Conservation (phyloP, 1,140 invertebrate species). For the Teleopsis dalmanni region DNA sequence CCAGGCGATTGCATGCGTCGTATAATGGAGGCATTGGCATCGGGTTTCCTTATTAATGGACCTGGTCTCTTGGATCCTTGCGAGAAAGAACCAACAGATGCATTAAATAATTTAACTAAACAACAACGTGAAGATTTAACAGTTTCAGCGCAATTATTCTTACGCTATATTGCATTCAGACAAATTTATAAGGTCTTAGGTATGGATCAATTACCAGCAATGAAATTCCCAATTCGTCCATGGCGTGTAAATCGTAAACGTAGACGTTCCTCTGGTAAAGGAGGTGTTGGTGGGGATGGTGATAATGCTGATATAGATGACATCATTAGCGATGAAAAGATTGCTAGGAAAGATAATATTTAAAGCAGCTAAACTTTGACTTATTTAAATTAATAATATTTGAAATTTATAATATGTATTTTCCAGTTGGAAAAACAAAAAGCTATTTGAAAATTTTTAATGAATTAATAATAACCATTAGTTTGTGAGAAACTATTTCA, state of each 20-base stretch:
- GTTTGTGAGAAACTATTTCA: too few relatives aligned
- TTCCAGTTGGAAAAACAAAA: too few relatives aligned
- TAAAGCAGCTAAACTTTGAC: too few relatives aligned
- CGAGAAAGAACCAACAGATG: constrained; percentile 93
- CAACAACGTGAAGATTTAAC: constrained; percentile 96
- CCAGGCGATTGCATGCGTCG: constrained; percentile 87
- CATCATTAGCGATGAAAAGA: constrained; percentile 33
- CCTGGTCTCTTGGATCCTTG: constrained; percentile 91
- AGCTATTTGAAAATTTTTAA: too few relatives aligned
- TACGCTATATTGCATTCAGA: constrained; percentile 88
- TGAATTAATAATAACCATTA: too few relatives aligned
- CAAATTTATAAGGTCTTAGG: constrained; percentile 88
- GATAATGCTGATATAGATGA: constrained; percentile 33
- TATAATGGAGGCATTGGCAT: constrained; percentile 88
- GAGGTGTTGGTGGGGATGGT: constrained; percentile 44
- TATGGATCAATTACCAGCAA: constrained; percentile 62
- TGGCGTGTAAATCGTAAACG: constrained; percentile 47
- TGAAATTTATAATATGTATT: too few relatives aligned
- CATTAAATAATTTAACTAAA: constrained; percentile 68
- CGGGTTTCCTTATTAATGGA: constrained; percentile 77
- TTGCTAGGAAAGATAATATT: constrained; percentile 27
- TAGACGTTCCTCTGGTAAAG: constrained; percentile 48
- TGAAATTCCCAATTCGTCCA: constrained; percentile 52
- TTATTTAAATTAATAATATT: too few relatives aligned
- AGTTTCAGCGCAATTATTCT: constrained; percentile 85